These are phyloP conservation scores for Cyphomyrus discorhynchus DNA, from an alignment of 2,113 vertebrate species.

Conservation along the genomic window DNA sequence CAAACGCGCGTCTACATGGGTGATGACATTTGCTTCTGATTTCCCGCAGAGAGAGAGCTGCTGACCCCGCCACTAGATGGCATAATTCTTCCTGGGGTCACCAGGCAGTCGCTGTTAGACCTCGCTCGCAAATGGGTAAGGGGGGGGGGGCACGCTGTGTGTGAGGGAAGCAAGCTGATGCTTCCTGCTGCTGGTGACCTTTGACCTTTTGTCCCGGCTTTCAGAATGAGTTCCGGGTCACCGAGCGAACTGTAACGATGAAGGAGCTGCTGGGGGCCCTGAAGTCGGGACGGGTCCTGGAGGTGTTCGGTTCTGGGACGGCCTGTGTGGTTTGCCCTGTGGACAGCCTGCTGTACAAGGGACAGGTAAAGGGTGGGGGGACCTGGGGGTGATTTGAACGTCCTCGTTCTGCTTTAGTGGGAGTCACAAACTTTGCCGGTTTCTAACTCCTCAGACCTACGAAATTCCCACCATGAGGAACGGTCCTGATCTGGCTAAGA, in stretches of 20 bases:
- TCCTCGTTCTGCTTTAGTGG: too few relatives aligned
- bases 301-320: conserved; percentile 79
- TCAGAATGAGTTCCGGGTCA: conserved; percentile 77
- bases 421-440: neutral
- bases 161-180: neutral
- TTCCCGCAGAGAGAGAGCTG: conserved; percentile 65
- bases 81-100: conserved; percentile 79
- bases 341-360: conserved; percentile 69
- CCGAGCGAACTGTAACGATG: conserved; percentile 63
- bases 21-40: neutral
- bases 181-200: neutral
- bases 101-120: conserved; percentile 77
- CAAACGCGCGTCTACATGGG: neutral
- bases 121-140: conserved; percentile 73
- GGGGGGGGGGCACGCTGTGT: neutral
- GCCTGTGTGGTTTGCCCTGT: conserved; percentile 84
- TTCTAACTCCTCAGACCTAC: conserved; percentile 48
- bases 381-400: neutral
- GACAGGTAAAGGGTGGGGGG: conserved; percentile 52
- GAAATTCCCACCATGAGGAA: conserved; percentile 82
- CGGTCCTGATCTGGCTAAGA: conserved; percentile 69
- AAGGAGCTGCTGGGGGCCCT: conserved; percentile 62
- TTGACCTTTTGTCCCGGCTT: neutral
- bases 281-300: conserved; percentile 60
- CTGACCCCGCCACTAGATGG: conserved; percentile 76